Base-by-base conservation (phyloP, 2,113 vertebrate species). In the Narcine bancroftii region DNA sequence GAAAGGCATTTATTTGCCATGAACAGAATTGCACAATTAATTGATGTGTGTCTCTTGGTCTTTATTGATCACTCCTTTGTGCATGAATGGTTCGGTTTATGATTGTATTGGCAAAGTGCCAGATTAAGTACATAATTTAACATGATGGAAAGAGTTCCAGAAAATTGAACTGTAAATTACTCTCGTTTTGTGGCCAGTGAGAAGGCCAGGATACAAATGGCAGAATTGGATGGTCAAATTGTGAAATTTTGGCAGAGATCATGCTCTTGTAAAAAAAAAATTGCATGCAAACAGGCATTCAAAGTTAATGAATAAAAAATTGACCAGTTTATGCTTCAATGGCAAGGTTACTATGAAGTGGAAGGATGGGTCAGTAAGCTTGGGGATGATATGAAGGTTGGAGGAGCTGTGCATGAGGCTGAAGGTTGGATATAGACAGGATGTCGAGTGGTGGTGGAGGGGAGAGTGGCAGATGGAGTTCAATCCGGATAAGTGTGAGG, bases 71-170 rank as follows among this genome's bases (percentile, higher is more conserved):
- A 83, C 24, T 7, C 45, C 47, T 76, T 36, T 6, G 15, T 76
- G 42, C 69, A 72, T 29, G 69, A 24, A 83, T 26, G 1, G 45
- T 47, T 72, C 33, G 50, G 26, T 83, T 0, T 53, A 50, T 33
- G 45, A 36, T 60, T 87, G n/a, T 15, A 7, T 15, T 87, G 81
- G 53, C 15, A 36, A 56, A 33, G n/a, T 60, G 29, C 33, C 53
- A 87, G n/a, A 87, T 60, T 87, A 60, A n/a, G 10, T 53, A 47
- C 50, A 21, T 33, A 60, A n/a, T 87, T 87, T 87, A 87, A 60
- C 81, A 36, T 15, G 9, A 60, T 60, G 50, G 50, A 56, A 33
- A 50, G 19, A 60, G 1, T 6, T 56, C 29, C 50, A 19, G n/a
- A 6, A 36, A 33, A 60, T 50, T 2, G 10, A 50, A 33, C 53